Base-by-base conservation (phyloP, 1,140 invertebrate genomes). In the Drosophila ercepeae region DNA sequence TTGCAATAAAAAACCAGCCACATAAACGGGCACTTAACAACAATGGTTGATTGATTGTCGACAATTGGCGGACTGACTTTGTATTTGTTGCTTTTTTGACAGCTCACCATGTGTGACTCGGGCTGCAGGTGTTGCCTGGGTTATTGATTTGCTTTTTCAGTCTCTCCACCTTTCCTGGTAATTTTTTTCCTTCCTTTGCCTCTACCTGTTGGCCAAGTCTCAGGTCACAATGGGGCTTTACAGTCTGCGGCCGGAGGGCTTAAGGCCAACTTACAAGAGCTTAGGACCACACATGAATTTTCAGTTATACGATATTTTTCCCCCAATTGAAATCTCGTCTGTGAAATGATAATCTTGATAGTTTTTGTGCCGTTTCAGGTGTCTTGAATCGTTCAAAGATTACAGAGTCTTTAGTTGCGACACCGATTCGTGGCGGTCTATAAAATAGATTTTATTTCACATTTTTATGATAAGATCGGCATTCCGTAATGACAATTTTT, bases 11-110 rank as follows among this genome's bases (percentile, higher is more conserved):
- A 82, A 78, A 53, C 53, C 60, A 71, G 52, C 64, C 45, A 64
- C 69, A 74, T 67, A 61, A 60, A 68, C 75, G 58, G 63, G 63
- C 75, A 78, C 57, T 78, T 71, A 79, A 79, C 76, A 79, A 78
- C 68, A 74, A 67, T 82, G 65, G 61, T 61, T 88, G 82, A 88
- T 86, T 86, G 82, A 86, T 86, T 86, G 73, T 65, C 81, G 63
- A 88, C 82, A 70, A 88, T 88, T 73, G 61, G 55, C 58, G 60
- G 68, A 25, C 71, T 34, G 45, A 74, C 46, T 55, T n/a, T 39
- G 51, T 73, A 25, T 72, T 63, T 71, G 55, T 72, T 59, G 46
- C 59, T 41, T 58, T 74, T 67, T 61, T 72, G 68, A 72, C 69
- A 70, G 69, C 69, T 63, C 53, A 27, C 44, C 45, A 18, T 52